Evolutionary conservation across 2,888 invertebrate genomes (phyloP).

Genomic region (Lydus trimaculatus): DNA sequence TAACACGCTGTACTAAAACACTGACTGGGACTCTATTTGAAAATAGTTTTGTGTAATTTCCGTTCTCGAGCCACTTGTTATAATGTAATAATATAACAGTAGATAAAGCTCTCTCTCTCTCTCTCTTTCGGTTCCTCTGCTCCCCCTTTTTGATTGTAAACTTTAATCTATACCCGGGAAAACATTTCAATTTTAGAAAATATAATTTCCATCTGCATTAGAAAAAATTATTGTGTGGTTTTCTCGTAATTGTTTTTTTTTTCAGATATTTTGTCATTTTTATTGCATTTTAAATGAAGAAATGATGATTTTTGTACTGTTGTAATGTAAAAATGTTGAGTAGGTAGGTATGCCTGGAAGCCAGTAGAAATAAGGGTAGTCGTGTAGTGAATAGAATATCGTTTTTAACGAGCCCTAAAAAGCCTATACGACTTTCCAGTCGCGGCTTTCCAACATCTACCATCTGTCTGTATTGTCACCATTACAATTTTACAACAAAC

Average conservation of each 20-base stretch:
- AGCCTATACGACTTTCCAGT: slow-evolving; percentile 46
- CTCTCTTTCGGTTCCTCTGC: slow-evolving; percentile 24
- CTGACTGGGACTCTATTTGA: slow-evolving; percentile 60
- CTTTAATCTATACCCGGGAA: neutral
- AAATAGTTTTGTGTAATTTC: slow-evolving; percentile 64
- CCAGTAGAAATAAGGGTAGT: slow-evolving; percentile 41
- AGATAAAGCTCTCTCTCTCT: slow-evolving; percentile 52
- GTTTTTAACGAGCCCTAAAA: slow-evolving; percentile 43
- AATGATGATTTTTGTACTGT: no score
- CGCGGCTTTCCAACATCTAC: slow-evolving; percentile 33
- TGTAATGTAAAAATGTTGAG: neutral
- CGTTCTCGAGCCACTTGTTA: slow-evolving; percentile 61
- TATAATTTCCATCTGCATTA: neutral
- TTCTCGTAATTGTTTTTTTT: no score
- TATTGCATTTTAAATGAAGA: no score
- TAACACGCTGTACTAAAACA: slow-evolving; percentile 58
- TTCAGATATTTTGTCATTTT: no score
- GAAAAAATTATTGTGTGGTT: no score
- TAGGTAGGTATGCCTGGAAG: neutral
- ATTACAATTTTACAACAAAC: slow-evolving; percentile 44
- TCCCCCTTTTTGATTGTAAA: slow-evolving; percentile 3
- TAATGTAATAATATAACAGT: slow-evolving; percentile 59
- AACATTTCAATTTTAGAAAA: neutral
- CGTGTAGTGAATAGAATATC: slow-evolving; percentile 54
- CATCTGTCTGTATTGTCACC: slow-evolving; percentile 14